Percentiles rank a stretch among this genome's conserved stretches.
phyloP scores from a whole-genome alignment of 2,888 invertebrate species.

The Drosophila mimica region DNA sequence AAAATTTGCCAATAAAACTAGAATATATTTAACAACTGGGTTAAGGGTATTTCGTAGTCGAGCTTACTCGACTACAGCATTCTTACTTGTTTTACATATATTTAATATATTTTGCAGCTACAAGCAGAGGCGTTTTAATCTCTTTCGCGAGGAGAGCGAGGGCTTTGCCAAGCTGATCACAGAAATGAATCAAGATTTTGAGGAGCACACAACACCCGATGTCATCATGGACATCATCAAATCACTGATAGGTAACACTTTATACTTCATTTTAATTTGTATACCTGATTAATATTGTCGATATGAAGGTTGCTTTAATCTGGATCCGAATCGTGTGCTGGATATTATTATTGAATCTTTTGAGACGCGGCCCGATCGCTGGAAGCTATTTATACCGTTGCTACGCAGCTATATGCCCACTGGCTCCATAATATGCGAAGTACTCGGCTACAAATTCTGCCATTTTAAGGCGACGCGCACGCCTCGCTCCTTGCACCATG shows the following conservation, averaged over 20 bases:
- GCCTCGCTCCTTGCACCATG: slow-evolving; percentile 93
- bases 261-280: not conserved
- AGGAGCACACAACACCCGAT: slow-evolving; percentile 86
- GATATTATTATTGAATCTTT: slow-evolving; percentile 98
- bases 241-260: slow-evolving; percentile 93
- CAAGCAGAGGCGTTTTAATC: slow-evolving; percentile 99
- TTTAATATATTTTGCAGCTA: slow-evolving; percentile 89
- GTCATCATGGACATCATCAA: slow-evolving; percentile 94
- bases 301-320: slow-evolving; percentile 95
- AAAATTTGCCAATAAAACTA: no score
- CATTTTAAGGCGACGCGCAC: slow-evolving; percentile 88
- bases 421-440: slow-evolving; percentile 94
- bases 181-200: slow-evolving; percentile 93
- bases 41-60: no score
- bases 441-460: slow-evolving; percentile 96
- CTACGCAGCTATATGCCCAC: slow-evolving; percentile 95
- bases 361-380: slow-evolving; percentile 93
- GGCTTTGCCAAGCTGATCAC: slow-evolving; percentile 98
- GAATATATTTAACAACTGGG: no score
- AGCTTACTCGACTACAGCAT: no score
- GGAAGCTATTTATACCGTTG: slow-evolving; percentile 93
- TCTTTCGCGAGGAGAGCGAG: slow-evolving; percentile 99
- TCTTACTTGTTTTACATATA: no score
- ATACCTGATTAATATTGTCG: not conserved
- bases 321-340: slow-evolving; percentile 98